Evolutionary conservation across 2,888 invertebrate genomes (phyloP).

Genomic region (Scrobipalpa costella): DNA sequence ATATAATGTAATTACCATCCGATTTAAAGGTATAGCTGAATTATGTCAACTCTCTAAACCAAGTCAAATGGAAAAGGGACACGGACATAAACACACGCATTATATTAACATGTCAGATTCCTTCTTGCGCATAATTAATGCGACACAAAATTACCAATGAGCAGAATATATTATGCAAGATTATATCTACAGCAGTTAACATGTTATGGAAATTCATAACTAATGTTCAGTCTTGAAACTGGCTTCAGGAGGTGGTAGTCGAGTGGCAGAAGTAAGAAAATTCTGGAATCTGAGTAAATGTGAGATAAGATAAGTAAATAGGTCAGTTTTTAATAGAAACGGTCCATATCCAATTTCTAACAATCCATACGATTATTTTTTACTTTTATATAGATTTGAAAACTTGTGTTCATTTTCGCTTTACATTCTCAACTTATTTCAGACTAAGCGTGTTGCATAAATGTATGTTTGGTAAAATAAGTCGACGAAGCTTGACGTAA

Average conservation of each 20-base stretch:
- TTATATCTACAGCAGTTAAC: neutral
- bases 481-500: neutral
- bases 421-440: too few relatives aligned
- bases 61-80: neutral
- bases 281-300: neutral
- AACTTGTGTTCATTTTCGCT: too few relatives aligned
- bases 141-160: constrained; percentile 28
- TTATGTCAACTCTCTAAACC: neutral
- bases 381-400: too few relatives aligned
- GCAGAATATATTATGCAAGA: constrained; percentile 17
- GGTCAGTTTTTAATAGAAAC: too few relatives aligned
- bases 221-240: neutral
- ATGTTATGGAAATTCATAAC: neutral
- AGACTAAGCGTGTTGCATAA: too few relatives aligned
- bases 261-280: neutral
- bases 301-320: too few relatives aligned
- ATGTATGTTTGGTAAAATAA: neutral
- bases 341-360: too few relatives aligned
- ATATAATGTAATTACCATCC: neutral
- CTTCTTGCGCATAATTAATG: constrained; percentile 32
- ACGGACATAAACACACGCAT: neutral
- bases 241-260: neutral
- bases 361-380: too few relatives aligned
- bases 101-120: neutral
- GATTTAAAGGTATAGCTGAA: neutral